A percentile compares a stretch with the other conserved stretches of the same genome.
Evolutionary conservation across 2,797 vertebrate species (phyloP).

Genomic region (Halcyon badia): DNA sequence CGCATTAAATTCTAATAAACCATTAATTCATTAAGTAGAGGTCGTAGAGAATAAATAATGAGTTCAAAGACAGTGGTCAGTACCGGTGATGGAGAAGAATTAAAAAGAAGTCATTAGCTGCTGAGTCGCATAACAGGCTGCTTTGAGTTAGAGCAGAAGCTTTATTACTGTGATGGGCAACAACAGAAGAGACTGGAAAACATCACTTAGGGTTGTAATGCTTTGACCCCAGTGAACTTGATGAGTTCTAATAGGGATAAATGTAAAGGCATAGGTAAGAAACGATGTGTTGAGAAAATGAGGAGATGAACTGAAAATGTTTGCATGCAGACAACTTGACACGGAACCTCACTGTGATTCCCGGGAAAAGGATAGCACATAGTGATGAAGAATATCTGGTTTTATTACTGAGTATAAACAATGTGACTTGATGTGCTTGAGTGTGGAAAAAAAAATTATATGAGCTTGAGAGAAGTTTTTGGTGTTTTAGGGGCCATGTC

Average conservation of each 20-base stretch:
- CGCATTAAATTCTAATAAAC: not conserved
- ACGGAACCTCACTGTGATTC: fast-evolving
- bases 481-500: not conserved
- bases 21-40: not conserved
- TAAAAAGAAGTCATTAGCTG: not conserved
- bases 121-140: not conserved
- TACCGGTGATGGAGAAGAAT: not conserved
- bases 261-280: not conserved
- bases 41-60: not conserved
- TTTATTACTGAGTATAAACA: not conserved
- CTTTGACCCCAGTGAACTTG: not conserved
- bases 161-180: not conserved
- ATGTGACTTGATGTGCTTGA: not conserved
- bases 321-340: not conserved
- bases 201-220: not conserved
- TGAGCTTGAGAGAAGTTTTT: not conserved
- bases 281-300: not conserved
- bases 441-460: not conserved
- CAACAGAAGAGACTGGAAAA: not conserved
- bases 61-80: not conserved
- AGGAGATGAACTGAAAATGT: not conserved
- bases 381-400: not conserved
- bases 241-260: not conserved
- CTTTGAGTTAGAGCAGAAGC: not conserved
- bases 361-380: not conserved